Base-by-base conservation (phyloP, 2,888 invertebrate genomes). In the Cryptocheilus praepositus region DNA sequence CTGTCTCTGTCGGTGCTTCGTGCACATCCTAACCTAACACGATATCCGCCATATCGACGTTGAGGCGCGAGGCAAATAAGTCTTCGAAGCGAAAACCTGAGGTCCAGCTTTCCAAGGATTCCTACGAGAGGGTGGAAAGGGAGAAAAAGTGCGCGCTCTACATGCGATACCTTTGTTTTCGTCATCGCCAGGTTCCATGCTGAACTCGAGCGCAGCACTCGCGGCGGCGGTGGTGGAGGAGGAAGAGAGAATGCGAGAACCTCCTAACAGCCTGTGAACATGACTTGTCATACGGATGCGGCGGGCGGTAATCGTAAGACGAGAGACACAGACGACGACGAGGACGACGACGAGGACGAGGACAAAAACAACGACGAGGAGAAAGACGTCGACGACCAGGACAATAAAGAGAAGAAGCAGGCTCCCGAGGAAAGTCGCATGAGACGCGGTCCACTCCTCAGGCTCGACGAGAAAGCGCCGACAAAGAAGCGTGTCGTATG, bases 281-380 rank as follows among this genome's bases (percentile, higher is more conserved):
- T 87, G 87, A 84, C 83, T 86, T 82, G 86, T 84, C 79, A 83
- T 79, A 83, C 81, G 80, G 79, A 85, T 83, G 85, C 79, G 74
- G 77, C 77, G 81, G 82, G 80, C 79, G 84, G 81, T 79, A 83
- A 81, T 81, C 80, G 80, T 81, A 83, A 83, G 80, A 82, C 80
- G 80, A 82, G 80, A 83, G 76, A 83, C 67, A 79, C 73, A 76
- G 72, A 78, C 63, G 67, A 71, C 74, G 76, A 75, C 69, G 77
- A 81, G 57, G 68, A 74, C 46, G 76, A 74, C 15, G 72, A 73
- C 43, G 65, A 71, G 49, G 66, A 75, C 5, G 44, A 36, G 15
- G 69, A 67, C 21, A 65, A 64, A 11, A 52, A 43, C 8, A 28
- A 43, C 4, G n/a, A 8, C 8, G 22, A 44, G 25, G 73, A 65